These are phyloP conservation scores for Onchidella celtica DNA, from an alignment of 2,888 invertebrate genomes.

Conservation along the genomic window DNA sequence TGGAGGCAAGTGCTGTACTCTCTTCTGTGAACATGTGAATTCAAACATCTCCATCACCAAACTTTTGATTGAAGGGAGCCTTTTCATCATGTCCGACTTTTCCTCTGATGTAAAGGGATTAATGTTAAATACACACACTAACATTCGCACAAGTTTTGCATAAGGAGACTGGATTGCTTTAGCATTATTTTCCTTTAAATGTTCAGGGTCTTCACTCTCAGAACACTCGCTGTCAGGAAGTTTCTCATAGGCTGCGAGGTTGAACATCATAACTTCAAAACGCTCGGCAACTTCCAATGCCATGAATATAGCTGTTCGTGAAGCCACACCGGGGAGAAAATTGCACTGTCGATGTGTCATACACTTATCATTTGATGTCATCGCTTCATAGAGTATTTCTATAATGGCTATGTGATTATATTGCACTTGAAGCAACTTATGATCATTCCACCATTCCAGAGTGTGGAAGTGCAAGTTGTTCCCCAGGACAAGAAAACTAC, in stretches of 20 bases:
- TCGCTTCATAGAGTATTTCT: conserved; percentile 58
- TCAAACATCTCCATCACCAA: conserved; percentile 48
- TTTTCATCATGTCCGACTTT: conserved; percentile 4
- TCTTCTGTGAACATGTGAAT: conserved; percentile 52
- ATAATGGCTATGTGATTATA: conserved; percentile 59
- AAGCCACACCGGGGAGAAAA: too few species aligned
- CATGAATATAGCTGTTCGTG: too few species aligned
- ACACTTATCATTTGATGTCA: too few species aligned
- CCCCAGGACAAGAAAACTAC: conserved; percentile 55
- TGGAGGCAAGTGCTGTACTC: conserved; percentile 44
- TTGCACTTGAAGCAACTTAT: conserved; percentile 53
- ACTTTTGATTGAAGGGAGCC: neutral
- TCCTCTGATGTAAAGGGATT: conserved; percentile 21
- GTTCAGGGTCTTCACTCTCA: conserved; percentile 27
- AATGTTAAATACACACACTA: conserved; percentile 51
- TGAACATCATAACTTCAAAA: too few species aligned
- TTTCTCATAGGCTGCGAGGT: too few species aligned
- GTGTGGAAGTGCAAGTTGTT: conserved; percentile 27
- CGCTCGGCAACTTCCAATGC: too few species aligned
- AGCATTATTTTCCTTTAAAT: neutral
- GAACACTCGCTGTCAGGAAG: conserved; percentile 36
- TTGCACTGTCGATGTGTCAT: too few species aligned
- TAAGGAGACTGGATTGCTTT: conserved; percentile 54
- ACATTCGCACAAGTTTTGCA: conserved; percentile 59
- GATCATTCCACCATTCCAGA: conserved; percentile 25